These are phyloP conservation scores for Spilogale gracilis DNA, from an alignment of 2,113 vertebrate genomes.

Conservation along the genomic window DNA sequence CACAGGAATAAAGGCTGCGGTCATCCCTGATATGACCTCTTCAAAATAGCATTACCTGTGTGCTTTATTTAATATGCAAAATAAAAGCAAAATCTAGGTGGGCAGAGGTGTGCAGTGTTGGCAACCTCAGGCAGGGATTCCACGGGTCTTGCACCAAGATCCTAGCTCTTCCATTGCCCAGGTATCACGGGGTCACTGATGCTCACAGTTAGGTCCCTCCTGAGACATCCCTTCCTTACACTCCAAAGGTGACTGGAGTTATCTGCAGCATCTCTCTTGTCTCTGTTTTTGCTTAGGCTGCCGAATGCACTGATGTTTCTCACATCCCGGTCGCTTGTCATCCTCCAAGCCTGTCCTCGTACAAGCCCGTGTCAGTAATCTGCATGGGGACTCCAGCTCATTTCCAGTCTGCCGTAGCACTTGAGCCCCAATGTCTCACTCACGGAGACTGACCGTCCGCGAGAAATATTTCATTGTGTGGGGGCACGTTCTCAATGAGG, in stretches of 20 bases:
- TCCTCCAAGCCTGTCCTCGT: conserved; percentile 93
- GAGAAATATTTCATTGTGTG: no score
- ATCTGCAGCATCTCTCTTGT: conserved; percentile 93
- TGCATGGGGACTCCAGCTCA: conserved; percentile 84
- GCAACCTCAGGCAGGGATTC: conserved; percentile 74
- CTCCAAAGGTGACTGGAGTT: conserved; percentile 91
- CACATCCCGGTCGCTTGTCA: conserved; percentile 89
- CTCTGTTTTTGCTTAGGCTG: conserved; percentile 90
- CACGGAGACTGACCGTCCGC: no score
- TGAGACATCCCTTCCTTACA: conserved; percentile 90
- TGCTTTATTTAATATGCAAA: not conserved
- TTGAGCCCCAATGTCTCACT: not conserved
- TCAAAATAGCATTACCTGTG: not conserved
- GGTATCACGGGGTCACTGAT: conserved; percentile 89
- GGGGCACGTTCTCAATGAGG: not conserved
- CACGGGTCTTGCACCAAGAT: conserved; percentile 69
- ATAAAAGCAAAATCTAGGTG: conserved; percentile 53
- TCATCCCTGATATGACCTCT: not conserved
- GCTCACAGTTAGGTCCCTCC: conserved; percentile 90
- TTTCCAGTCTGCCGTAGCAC: conserved; percentile 60
- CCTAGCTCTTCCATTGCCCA: conserved; percentile 90
- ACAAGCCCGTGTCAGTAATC: conserved; percentile 93
- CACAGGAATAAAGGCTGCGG: conserved; percentile 10
- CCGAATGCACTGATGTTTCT: conserved; percentile 92
- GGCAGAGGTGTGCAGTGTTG: conserved; percentile 50